Conservation (phyloP, 1,140 invertebrate genomes). For the Temnothorax curvispinosus region DNA sequence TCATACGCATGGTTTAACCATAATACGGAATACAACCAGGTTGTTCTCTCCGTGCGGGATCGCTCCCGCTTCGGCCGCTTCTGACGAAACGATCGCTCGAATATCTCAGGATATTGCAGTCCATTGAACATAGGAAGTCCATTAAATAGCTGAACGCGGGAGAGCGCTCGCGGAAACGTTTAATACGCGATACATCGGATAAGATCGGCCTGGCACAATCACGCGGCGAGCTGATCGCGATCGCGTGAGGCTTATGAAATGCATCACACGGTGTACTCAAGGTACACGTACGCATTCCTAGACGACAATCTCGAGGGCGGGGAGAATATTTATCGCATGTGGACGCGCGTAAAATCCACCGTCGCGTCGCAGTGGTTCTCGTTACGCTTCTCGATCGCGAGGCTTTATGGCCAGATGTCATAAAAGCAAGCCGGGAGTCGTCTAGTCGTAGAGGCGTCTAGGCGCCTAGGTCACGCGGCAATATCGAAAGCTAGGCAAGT, state of each 20-base stretch:
- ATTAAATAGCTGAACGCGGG: constrained; percentile 46
- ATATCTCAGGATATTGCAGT: constrained; percentile 41
- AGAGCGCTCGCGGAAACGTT: constrained; percentile 42
- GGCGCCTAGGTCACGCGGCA: not conserved
- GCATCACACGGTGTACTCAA: not conserved
- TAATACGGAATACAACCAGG: not conserved
- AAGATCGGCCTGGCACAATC: not conserved
- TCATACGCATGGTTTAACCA: constrained; percentile 24
- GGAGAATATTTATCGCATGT: not conserved
- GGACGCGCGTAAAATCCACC: not conserved
- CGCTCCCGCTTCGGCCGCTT: constrained; percentile 2
- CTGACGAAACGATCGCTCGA: not conserved
- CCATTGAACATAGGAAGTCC: constrained; percentile 37
- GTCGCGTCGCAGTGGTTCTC: not conserved
- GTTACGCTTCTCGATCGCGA: not conserved
- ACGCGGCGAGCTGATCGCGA: not conserved
- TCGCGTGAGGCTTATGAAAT: not conserved
- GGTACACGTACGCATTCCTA: not conserved
- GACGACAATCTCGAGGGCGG: not conserved
- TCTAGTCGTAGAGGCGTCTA: not conserved
- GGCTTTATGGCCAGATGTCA: not conserved
- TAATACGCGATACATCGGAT: constrained; percentile 29
- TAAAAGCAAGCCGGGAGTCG: not conserved
- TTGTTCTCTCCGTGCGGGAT: constrained; percentile 16
- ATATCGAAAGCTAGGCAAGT: constrained; percentile 2